phyloP scores from a whole-genome alignment of 2,797 vertebrate species.

The Artibeus jamaicensis region DNA sequence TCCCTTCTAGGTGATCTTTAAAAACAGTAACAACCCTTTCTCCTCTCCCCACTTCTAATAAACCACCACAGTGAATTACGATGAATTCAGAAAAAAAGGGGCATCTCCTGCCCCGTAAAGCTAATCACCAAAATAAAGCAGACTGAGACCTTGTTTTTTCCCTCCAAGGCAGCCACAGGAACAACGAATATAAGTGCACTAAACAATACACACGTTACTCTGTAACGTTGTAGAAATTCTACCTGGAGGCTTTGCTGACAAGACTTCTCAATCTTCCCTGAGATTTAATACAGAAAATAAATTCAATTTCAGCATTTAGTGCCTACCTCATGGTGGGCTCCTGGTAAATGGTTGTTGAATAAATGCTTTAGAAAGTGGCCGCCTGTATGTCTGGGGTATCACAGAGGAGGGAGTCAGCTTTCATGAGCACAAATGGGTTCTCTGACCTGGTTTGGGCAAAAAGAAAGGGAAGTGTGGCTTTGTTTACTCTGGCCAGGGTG shows the following conservation, averaged over 20 bases:
- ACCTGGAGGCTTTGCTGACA: constrained; percentile 49
- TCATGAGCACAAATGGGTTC: background rate
- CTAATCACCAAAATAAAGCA: background rate
- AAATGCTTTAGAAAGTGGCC: background rate
- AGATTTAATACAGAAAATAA: constrained; percentile 62
- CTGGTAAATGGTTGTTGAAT: constrained; percentile 8
- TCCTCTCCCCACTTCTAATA: background rate
- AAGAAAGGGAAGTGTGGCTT: background rate
- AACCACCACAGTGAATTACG: background rate
- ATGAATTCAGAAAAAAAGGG: background rate
- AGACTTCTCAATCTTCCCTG: constrained; percentile 42
- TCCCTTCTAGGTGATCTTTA: background rate
- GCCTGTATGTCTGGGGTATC: background rate
- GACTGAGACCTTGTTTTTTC: background rate
- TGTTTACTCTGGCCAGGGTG: accelerated
- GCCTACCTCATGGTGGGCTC: background rate
- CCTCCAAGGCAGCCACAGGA: background rate
- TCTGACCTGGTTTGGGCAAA: background rate
- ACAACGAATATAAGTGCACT: background rate
- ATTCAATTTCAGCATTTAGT: constrained; percentile 45
- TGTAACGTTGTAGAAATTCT: constrained; percentile 26
- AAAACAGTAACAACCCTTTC: background rate
- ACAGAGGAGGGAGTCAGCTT: background rate
- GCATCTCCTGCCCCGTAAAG: background rate
- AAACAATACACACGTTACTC: constrained; percentile 30